These are phyloP conservation scores for Agrotis segetum DNA, from an alignment of 2,888 invertebrate genomes.

Conservation along the genomic window DNA sequence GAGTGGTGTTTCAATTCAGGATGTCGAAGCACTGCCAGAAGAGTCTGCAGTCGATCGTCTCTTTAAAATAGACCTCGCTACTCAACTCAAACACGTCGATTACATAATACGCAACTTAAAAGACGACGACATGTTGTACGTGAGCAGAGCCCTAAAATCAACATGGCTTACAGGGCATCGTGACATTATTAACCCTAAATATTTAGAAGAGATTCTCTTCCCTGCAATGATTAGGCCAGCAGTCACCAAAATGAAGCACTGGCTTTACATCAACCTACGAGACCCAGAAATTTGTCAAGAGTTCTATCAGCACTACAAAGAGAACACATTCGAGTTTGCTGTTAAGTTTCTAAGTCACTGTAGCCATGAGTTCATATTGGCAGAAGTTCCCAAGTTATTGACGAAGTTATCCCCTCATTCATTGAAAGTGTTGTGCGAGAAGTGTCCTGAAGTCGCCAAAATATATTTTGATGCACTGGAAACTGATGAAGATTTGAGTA, in stretches of 20 bases:
- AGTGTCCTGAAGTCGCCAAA: conserved; percentile 70
- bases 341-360: conserved; percentile 76
- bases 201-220: conserved; percentile 76
- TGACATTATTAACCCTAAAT: conserved; percentile 75
- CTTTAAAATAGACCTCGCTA: conserved; percentile 81
- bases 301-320: conserved; percentile 78
- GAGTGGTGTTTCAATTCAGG: conserved; percentile 30
- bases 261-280: conserved; percentile 68
- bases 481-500: conserved; percentile 61
- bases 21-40: conserved; percentile 66
- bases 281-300: conserved; percentile 71
- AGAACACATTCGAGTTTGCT: conserved; percentile 67
- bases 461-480: conserved; percentile 73
- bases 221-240: conserved; percentile 79
- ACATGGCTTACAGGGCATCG: conserved; percentile 76
- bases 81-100: conserved; percentile 72
- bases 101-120: conserved; percentile 77
- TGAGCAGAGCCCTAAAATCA: conserved; percentile 78
- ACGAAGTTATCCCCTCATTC: conserved; percentile 72
- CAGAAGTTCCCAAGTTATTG: conserved; percentile 68
- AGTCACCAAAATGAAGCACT: conserved; percentile 73
- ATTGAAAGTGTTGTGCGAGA: conserved; percentile 76
- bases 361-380: conserved; percentile 68
- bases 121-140: conserved; percentile 80
- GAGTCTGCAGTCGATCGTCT: conserved; percentile 74